A percentile compares a stretch with the other conserved stretches of the same genome.
Evolutionary conservation across 30 jellyfish, hydroid and myxozoan species (phyloP).

Genomic region (Turritopsis dohrnii): DNA sequence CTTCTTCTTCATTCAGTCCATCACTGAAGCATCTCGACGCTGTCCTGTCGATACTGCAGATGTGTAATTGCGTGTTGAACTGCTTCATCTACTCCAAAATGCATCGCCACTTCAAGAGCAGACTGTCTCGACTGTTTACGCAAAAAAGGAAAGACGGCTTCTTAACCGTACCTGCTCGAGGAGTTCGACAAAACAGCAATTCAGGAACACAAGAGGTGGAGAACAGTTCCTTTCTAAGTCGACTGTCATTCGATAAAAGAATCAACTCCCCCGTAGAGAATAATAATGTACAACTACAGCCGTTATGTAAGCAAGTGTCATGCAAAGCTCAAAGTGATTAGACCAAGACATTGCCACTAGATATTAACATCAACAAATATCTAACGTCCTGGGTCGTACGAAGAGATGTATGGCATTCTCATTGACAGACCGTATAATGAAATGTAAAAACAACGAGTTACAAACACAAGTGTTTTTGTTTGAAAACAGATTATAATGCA

Average conservation of each 20-base stretch:
- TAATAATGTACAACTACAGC: neutral
- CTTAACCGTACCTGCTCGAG: neutral
- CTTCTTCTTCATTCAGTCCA: neutral
- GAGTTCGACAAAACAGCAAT: neutral
- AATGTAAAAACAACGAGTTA: no score
- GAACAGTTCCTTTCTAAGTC: neutral
- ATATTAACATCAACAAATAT: no score
- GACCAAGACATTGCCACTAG: neutral
- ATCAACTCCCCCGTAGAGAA: neutral
- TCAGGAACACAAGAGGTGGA: neutral
- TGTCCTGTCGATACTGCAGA: neutral
- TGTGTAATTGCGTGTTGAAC: constrained; percentile 2
- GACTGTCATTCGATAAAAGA: neutral
- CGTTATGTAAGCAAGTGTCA: neutral
- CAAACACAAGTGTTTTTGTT: no score
- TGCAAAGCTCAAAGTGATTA: no score
- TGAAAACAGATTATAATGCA: no score
- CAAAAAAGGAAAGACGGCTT: neutral
- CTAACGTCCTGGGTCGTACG: no score
- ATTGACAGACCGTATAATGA: no score
- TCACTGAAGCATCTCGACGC: neutral
- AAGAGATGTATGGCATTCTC: no score
- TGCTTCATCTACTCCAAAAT: constrained; percentile 9
- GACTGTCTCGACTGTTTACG: neutral
- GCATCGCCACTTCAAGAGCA: constrained; percentile 10